Conservation (phyloP, 2,888 invertebrate species). For the Abscondita cerata region DNA sequence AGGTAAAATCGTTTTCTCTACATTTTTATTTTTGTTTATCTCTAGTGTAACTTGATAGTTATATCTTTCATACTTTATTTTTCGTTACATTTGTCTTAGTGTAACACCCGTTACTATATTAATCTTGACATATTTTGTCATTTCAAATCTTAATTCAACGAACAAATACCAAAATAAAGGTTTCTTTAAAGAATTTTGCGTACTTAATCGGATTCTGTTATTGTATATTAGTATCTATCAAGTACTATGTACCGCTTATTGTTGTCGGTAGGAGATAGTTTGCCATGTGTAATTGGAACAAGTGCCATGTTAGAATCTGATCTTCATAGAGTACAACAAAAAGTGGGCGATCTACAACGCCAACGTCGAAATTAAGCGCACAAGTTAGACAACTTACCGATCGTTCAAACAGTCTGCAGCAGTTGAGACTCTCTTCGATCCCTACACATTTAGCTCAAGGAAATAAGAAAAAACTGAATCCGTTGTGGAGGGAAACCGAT, state of each 20-base stretch:
- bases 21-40: no score
- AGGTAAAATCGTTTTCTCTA: no score
- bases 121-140: no score
- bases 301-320: constrained; percentile 80
- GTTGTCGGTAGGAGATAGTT: constrained; percentile 54
- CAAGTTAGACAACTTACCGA: constrained; percentile 86
- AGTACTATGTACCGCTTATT: constrained; percentile 24
- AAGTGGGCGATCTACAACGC: constrained; percentile 85
- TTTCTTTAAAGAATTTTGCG: no score
- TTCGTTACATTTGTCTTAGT: no score
- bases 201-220: neutral
- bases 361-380: constrained; percentile 84
- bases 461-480: constrained; percentile 67
- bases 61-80: no score
- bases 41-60: no score
- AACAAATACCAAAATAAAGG: no score
- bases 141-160: no score
- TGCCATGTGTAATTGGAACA: constrained; percentile 61
- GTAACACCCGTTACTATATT: no score
- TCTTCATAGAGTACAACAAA: constrained; percentile 80
- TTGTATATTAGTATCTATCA: neutral
- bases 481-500: constrained; percentile 90
- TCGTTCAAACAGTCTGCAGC: constrained; percentile 75
- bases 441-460: constrained; percentile 32
- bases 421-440: constrained; percentile 59